Evolutionary conservation across 1,140 invertebrate species (phyloP).

Genomic region (Trypoxylus dichotomus): DNA sequence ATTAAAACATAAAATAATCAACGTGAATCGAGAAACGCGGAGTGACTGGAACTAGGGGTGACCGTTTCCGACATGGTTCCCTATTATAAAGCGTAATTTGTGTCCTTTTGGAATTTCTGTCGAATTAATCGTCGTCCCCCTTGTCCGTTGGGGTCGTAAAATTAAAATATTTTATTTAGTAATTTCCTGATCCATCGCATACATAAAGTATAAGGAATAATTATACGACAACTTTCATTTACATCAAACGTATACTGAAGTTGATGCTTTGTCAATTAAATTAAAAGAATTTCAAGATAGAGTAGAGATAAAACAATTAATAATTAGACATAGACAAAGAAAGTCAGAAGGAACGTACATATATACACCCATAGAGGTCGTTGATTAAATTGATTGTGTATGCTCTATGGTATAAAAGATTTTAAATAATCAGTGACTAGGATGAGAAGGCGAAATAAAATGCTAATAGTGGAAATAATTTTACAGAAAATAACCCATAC

Average conservation of each 20-base stretch:
- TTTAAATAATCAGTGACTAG: no score
- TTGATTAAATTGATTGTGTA: no score
- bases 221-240: not conserved
- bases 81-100: slow-evolving; percentile 18
- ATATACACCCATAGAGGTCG: no score
- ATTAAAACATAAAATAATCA: slow-evolving; percentile 19
- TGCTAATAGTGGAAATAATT: no score
- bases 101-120: slow-evolving; percentile 13
- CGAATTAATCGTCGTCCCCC: not conserved
- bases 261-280: not conserved
- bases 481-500: no score
- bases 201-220: not conserved
- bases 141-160: not conserved
- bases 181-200: not conserved
- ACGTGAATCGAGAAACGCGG: not conserved
- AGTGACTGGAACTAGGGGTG: not conserved
- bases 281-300: not conserved
- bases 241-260: not conserved
- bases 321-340: no score
- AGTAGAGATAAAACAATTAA: no score
- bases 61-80: not conserved
- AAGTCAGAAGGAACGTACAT: no score
- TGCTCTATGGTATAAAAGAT: no score
- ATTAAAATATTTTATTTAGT: slow-evolving; percentile 22
- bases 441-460: no score